Base-by-base conservation (phyloP, 2,888 invertebrate species). In the Eupelmus urozonus region DNA sequence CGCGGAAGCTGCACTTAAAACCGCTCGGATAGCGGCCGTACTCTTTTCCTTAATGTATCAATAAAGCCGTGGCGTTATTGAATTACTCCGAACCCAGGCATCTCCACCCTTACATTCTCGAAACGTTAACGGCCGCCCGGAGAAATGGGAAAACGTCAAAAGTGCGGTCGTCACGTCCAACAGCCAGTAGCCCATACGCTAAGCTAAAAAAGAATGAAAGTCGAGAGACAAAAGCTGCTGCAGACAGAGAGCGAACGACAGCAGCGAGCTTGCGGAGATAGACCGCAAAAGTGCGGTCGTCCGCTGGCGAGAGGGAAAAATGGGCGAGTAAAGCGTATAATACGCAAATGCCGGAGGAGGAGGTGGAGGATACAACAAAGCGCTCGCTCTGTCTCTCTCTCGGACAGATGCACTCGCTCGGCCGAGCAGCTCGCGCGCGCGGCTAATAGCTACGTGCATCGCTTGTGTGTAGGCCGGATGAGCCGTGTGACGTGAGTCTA, bases 231-330 rank as follows among this genome's bases (percentile, higher is more conserved):
- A 27, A 59, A 59, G 59, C 3, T 16, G 13, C 0, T 23, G 2
- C 7, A 67, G 27, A 18, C 7, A 16, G 18, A 53, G 16, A 66
- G 51, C 27, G 42, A 51, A 34, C 45, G 55, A 66, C 18, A n/a
- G 34, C 23, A 67, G 23, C 4, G 34, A 53, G 53, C 29, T 20
- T 40, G 65, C 25, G 65, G 53, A 55, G 20, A 49, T 55, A 55
- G 34, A 67, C 67, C 70, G 59, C 57, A 70, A 49, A 45, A 70
- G n/a, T n/a, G n/a, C n/a, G n/a, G n/a, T n/a, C n/a, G n/a, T n/a
- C n/a, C n/a, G n/a, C n/a, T n/a, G n/a, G n/a, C n/a, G n/a, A n/a
- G n/a, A n/a, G n/a, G n/a, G n/a, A n/a, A n/a, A n/a, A n/a, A n/a
- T n/a, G n/a, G n/a, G n/a, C n/a, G n/a, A n/a, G n/a, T n/a, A n/a